A percentile compares a stretch with the other conserved stretches of the same genome.
These are phyloP conservation scores for Clanis bilineata DNA, from an alignment of 2,888 invertebrate genomes.

Conservation along the genomic window DNA sequence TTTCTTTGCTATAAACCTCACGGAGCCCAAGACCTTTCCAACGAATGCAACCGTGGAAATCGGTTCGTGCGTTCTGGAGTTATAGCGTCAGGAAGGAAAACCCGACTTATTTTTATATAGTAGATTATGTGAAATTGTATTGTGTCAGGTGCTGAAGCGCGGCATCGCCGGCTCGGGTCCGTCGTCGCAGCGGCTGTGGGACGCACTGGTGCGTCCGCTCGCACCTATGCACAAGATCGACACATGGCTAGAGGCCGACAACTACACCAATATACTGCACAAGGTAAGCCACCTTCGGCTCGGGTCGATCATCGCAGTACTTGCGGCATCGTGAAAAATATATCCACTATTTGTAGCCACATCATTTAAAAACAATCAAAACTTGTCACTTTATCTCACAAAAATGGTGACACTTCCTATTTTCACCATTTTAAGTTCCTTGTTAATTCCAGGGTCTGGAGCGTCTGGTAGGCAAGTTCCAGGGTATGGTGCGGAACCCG, in stretches of 20 bases:
- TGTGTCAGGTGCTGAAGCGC: conserved; percentile 61
- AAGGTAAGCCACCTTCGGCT: conserved; percentile 65
- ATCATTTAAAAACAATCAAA: too few species aligned
- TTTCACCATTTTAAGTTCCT: not conserved
- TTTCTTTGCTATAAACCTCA: too few species aligned
- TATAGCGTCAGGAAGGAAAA: too few species aligned
- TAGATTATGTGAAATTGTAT: not conserved
- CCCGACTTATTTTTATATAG: too few species aligned
- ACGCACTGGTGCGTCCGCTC: conserved; percentile 53
- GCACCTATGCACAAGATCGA: conserved; percentile 64
- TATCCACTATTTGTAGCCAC: too few species aligned
- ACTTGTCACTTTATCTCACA: too few species aligned
- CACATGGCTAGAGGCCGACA: conserved; percentile 70
- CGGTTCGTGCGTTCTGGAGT: too few species aligned
- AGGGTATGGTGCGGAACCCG: conserved; percentile 48
- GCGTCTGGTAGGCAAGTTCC: conserved; percentile 64
- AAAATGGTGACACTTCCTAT: too few species aligned
- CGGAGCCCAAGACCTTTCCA: too few species aligned
- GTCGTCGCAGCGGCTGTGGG: conserved; percentile 68
- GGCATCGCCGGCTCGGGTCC: conserved; percentile 69
- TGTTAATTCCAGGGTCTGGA: conserved; percentile 60
- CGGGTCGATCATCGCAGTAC: too few species aligned
- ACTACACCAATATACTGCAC: conserved; percentile 76
- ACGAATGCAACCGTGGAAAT: too few species aligned
- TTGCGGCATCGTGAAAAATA: too few species aligned